Evolutionary conservation across 1,140 invertebrate species (phyloP), one percentile per base, ranked within the genome.

Genomic region (Drosophila prosaltans): DNA sequence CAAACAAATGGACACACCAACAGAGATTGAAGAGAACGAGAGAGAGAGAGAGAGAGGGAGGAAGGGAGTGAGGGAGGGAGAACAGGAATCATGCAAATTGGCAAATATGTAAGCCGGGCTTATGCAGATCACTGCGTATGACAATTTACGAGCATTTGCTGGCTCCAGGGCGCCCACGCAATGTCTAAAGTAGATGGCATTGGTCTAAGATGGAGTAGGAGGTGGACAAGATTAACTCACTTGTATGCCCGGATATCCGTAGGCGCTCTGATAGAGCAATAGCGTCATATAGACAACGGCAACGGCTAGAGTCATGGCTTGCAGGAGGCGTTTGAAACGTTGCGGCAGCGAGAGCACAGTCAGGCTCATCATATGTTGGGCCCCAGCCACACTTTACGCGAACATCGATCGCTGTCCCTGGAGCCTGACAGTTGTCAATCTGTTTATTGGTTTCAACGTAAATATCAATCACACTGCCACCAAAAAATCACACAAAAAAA

Each of bases 231-330:
- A 36, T 62, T 45, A 54, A 89, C 88, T 90, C 72, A 92, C 91
- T 83, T 92, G 84, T 48, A 91, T 76, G 62, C 78, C 82, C 75
- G 91, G 91, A 91, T 92, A 92, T 91, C 91, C 91, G 86, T 92
- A 92, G 89, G 91, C 81, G 79, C 85, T 92, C 79, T 92, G 91
- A 67, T 92, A 92, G 69, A 92, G 86, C 85, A 92, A 54, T 54
- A 92, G 73, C 62, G 91, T 92, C 82, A 85, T 92, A 30, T 92
- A 92, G 83, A 92, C 88, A 24, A 92, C 81, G 72, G 90, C 91
- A 41, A 92, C 83, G 81, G 91, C 91, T 72, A 92, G 78, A 75
- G 88, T 89, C 91, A 92, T 92, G 81, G 91, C 91, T 92, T 92
- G 91, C 65, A 92, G 79, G 65, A 90, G 73, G 76, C 91, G 90